A percentile compares a stretch with the other conserved stretches of the same genome.
Conservation (phyloP, 1,140 invertebrate genomes). For the Araneus ventricosus region DNA sequence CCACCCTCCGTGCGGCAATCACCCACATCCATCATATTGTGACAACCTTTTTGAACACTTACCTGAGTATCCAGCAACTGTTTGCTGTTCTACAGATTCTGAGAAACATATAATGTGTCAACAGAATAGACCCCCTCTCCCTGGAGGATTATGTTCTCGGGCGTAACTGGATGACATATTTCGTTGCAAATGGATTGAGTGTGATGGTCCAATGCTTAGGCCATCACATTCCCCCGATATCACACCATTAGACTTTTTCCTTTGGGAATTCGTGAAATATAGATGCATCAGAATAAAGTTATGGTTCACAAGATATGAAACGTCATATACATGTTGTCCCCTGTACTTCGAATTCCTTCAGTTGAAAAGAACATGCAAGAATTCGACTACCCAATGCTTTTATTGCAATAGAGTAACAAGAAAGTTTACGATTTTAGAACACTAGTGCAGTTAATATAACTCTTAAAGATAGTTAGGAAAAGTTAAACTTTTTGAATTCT, state of each 20-base stretch:
- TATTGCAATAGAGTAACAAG: neutral
- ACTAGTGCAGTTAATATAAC: too few species aligned
- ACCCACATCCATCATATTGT: neutral
- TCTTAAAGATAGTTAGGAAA: too few species aligned
- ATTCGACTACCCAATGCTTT: neutral
- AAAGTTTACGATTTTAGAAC: too few species aligned
- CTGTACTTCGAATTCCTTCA: neutral
- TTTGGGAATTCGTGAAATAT: conserved; percentile 12
- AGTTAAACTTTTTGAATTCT: too few species aligned
- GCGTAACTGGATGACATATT: conserved; percentile 7
- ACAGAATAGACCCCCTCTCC: neutral
- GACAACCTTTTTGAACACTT: neutral
- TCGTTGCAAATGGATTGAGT: conserved; percentile 8
- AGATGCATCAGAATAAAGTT: conserved; percentile 18
- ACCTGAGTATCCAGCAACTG: neutral
- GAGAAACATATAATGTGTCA: neutral
- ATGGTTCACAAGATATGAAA: conserved; percentile 22
- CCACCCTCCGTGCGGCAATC: neutral
- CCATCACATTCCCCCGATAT: neutral
- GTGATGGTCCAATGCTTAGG: conserved; percentile 1
- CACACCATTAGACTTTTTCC: conserved; percentile 1
- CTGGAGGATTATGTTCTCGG: neutral
- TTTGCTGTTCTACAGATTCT: conserved; percentile 9
- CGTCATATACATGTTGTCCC: neutral
- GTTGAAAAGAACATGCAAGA: neutral